A percentile compares a stretch with the other conserved stretches of the same genome.
phyloP scores from a whole-genome alignment of 92 coral and sea anemone genomes.

The Pocillopora grandis region DNA sequence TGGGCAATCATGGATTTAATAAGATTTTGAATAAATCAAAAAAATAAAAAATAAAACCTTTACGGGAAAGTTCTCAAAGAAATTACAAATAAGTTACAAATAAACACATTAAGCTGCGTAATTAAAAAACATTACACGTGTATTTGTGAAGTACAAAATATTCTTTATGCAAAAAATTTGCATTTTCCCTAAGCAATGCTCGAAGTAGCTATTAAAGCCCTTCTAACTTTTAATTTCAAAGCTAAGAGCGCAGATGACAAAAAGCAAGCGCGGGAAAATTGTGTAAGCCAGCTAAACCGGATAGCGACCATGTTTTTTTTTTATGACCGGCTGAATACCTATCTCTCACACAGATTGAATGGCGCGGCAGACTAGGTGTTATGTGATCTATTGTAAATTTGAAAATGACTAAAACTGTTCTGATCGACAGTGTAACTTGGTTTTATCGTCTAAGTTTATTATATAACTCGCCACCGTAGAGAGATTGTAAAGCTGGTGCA shows the following conservation, averaged over 20 bases:
- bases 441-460: too few relatives aligned
- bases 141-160: slow-evolving; percentile 7
- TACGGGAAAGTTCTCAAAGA: background rate
- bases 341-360: too few relatives aligned
- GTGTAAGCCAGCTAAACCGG: background rate
- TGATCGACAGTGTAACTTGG: too few relatives aligned
- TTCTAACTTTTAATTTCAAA: too few relatives aligned
- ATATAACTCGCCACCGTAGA: too few relatives aligned
- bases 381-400: too few relatives aligned
- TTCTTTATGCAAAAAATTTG: background rate
- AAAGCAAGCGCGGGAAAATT: background rate
- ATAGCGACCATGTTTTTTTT: too few relatives aligned
- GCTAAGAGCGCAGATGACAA: too few relatives aligned
- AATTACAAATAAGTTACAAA: background rate
- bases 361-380: too few relatives aligned
- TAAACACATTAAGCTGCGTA: slow-evolving; percentile 12
- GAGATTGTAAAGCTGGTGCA: too few relatives aligned
- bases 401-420: too few relatives aligned
- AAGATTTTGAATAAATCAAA: background rate
- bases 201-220: background rate
- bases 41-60: background rate
- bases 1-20: background rate
- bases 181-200: background rate
- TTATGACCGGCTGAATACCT: too few relatives aligned
- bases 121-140: slow-evolving; percentile 2